phyloP scores from a whole-genome alignment of 2,888 invertebrate genomes.

The Neria commutata region DNA sequence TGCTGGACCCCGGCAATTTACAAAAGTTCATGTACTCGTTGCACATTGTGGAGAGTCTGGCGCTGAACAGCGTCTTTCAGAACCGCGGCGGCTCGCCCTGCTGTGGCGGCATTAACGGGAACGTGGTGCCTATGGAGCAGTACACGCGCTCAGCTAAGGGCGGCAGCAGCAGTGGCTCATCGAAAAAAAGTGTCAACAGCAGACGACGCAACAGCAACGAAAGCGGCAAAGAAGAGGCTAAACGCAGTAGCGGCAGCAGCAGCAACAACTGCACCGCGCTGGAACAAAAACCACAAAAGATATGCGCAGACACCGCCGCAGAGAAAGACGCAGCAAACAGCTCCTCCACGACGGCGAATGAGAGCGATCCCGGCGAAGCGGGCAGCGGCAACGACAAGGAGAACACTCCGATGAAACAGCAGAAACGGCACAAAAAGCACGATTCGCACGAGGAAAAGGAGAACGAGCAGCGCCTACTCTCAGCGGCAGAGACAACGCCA shows the following conservation, averaged over 20 bases:
- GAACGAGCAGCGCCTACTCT: constrained; percentile 30
- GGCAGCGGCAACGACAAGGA: constrained; percentile 47
- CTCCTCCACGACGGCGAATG: constrained; percentile 22
- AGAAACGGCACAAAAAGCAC: constrained; percentile 44
- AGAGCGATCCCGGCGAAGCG: constrained; percentile 28
- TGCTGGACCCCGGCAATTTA: constrained; percentile 86
- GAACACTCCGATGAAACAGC: constrained; percentile 44
- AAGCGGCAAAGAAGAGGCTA: constrained; percentile 33
- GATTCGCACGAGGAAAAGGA: constrained; percentile 28
- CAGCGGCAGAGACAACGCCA: constrained; percentile 22
- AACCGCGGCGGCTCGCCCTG: constrained; percentile 31
- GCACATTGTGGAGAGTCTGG: constrained; percentile 84
- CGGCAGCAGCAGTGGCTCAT: constrained; percentile 20
- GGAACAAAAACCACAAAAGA: constrained; percentile 31
- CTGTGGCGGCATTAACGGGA: constrained; percentile 38
- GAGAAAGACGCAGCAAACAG: constrained; percentile 37
- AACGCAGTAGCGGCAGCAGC: constrained; percentile 31
- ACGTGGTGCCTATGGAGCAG: constrained; percentile 41
- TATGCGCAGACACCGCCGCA: constrained; percentile 18
- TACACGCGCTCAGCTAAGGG: constrained; percentile 20
- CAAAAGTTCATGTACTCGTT: constrained; percentile 95
- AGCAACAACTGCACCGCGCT: constrained; percentile 25
- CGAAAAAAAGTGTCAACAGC: constrained; percentile 35
- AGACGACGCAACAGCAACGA: constrained; percentile 46
- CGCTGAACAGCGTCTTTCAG: constrained; percentile 49